Conservation (phyloP, 1,140 invertebrate genomes). For the Mamestra configurata region DNA sequence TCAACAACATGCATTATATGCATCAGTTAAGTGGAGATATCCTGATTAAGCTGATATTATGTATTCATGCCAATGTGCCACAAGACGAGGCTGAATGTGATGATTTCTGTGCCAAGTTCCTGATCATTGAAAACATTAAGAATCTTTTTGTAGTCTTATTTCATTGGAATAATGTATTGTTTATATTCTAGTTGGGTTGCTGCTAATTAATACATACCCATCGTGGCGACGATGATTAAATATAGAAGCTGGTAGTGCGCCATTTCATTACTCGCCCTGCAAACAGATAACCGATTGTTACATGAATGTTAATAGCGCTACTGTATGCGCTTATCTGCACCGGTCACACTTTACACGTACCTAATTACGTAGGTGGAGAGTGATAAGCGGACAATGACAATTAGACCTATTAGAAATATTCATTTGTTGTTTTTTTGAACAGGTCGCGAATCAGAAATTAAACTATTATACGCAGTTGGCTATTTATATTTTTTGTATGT, state of each 20-base stretch:
- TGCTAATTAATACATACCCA: slow-evolving; percentile 32
- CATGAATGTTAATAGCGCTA: slow-evolving; percentile 42
- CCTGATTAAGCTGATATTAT: slow-evolving; percentile 12
- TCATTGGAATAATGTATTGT: background rate
- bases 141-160: background rate
- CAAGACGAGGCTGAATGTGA: slow-evolving; percentile 28
- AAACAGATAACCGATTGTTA: slow-evolving; percentile 47
- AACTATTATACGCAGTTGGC: slow-evolving; percentile 6
- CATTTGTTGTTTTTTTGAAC: background rate
- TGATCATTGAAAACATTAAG: slow-evolving; percentile 9
- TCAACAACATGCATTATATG: no score
- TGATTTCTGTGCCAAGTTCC: slow-evolving; percentile 50
- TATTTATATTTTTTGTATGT: slow-evolving; percentile 29
- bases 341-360: slow-evolving; percentile 30
- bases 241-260: slow-evolving; percentile 43
- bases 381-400: slow-evolving; percentile 36
- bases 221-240: slow-evolving; percentile 35
- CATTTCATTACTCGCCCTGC: slow-evolving; percentile 44
- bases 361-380: slow-evolving; percentile 32
- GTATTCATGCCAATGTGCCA: slow-evolving; percentile 38
- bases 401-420: background rate
- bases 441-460: background rate
- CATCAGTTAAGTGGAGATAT: slow-evolving; percentile 13
- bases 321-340: slow-evolving; percentile 38
- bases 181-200: slow-evolving; percentile 5